Base-by-base conservation (phyloP, 2,888 invertebrate genomes). In the Rhogogaster chlorosoma region DNA sequence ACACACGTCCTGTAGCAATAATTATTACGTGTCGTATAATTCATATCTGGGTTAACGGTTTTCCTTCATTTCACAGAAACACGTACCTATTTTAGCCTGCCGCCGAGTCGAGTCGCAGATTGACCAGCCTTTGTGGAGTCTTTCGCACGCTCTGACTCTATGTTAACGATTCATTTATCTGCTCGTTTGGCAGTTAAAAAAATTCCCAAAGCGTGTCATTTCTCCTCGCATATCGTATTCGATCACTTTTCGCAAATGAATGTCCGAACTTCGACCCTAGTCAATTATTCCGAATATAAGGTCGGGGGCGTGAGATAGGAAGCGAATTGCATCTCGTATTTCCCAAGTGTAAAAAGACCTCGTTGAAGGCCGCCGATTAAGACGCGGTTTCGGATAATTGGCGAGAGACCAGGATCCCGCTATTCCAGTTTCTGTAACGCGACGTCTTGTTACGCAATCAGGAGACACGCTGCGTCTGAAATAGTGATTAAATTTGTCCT, bases 401-500 rank as follows among this genome's bases (percentile, higher is more conserved):
- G 88, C 87, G 88, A 86, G 87, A 90, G 89, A 91, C 91, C 91
- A 91, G 92, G 26, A 91, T 92, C 89, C 91, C 91, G 92, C 90
- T 92, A 91, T 92, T 91, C 91, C 91, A 92, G 91, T 91, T 92
- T 61, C 61, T 61, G 61, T 26, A 61, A 18, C 36, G n/a, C 89
- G 89, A 86, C 90, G 86, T 85, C 84, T 83, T 85, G 86, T 92
- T 92, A 90, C 89, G 88, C 89, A 91, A 92, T 26, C 6, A 61
- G 88, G 88, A 89, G 85, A 87, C 88, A 53, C 80, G 45, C 61
- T 12, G 73, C 36, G 26, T 22, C 4, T 80, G 53, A 53, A 53
- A 53, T 61, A 10, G 61, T 10, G 61, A 61, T 61, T 61, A 26
- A 22, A 12, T 22, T 22, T 61, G 61, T 61, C 61, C 61, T 53